Conservation (phyloP, 2,113 vertebrate species). For the Bubo blakistoni region DNA sequence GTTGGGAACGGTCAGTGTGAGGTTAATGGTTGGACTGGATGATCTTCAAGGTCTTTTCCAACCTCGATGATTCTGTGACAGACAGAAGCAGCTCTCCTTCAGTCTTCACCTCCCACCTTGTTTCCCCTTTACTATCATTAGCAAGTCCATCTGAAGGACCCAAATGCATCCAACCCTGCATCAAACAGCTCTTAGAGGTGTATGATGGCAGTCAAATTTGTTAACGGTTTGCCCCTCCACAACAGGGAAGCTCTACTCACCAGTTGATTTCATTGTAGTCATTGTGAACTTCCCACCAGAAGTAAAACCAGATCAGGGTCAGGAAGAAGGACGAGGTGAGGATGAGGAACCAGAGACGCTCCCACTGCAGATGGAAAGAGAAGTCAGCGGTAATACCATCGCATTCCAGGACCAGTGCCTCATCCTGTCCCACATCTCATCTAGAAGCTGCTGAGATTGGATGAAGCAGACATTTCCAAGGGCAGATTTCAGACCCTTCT, state of each 20-base stretch:
- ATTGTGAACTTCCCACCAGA: slow-evolving; percentile 94
- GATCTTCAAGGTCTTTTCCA: no score
- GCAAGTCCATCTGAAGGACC: neutral
- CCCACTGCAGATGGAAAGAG: slow-evolving; percentile 83
- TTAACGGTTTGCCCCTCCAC: neutral
- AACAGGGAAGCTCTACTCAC: slow-evolving; percentile 72
- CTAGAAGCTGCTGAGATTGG: neutral
- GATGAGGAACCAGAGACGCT: slow-evolving; percentile 91
- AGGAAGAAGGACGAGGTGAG: slow-evolving; percentile 88
- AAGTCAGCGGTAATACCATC: fast-evolving
- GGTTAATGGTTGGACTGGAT: no score
- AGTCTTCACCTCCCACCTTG: neutral
- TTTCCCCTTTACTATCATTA: neutral
- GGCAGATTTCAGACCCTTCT: neutral
- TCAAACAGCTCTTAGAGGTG: neutral
- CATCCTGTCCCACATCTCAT: neutral
- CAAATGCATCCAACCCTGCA: neutral
- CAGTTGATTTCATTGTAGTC: slow-evolving; percentile 98
- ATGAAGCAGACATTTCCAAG: neutral
- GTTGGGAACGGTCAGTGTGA: no score
- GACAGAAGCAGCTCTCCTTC: neutral
- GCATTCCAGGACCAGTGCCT: fast-evolving
- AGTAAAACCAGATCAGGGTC: slow-evolving; percentile 91
- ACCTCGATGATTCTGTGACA: no score
- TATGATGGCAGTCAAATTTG: fast-evolving